A percentile compares a stretch with the other conserved stretches of the same genome.
phyloP scores from a whole-genome alignment of 35 echinoderm and acorn worm genomes.

The Anneissia japonica region DNA sequence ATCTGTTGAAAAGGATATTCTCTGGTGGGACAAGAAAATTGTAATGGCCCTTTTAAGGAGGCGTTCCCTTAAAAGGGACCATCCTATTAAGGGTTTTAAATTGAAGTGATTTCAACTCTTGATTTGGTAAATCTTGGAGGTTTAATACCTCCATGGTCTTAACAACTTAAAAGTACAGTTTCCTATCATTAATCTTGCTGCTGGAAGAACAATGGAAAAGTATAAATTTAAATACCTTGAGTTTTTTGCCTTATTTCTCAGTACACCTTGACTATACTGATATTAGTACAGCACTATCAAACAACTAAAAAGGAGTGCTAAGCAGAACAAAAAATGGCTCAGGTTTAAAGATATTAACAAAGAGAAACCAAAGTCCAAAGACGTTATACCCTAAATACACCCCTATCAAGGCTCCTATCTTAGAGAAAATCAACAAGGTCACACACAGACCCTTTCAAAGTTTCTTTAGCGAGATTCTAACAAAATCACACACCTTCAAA shows the following conservation, averaged over 20 bases:
- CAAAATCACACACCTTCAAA: neutral
- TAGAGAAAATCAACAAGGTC: neutral
- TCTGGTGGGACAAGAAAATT: too few species aligned
- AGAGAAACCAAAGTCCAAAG: neutral
- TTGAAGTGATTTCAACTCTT: too few species aligned
- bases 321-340: neutral
- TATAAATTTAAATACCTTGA: neutral
- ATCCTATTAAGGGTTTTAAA: too few species aligned
- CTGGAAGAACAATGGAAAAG: neutral
- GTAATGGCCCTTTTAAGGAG: too few species aligned
- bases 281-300: too few species aligned
- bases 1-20: too few species aligned
- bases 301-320: neutral
- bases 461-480: neutral
- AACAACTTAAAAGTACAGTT: too few species aligned
- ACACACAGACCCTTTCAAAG: neutral
- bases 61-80: too few species aligned
- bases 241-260: neutral
- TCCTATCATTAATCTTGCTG: too few species aligned
- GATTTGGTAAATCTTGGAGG: too few species aligned
- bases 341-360: neutral
- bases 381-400: neutral
- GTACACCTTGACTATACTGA: neutral
- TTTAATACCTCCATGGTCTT: too few species aligned
- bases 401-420: neutral